phyloP scores from a whole-genome alignment of 2,888 invertebrate species.

The Scrobipalpa atriplicella region DNA sequence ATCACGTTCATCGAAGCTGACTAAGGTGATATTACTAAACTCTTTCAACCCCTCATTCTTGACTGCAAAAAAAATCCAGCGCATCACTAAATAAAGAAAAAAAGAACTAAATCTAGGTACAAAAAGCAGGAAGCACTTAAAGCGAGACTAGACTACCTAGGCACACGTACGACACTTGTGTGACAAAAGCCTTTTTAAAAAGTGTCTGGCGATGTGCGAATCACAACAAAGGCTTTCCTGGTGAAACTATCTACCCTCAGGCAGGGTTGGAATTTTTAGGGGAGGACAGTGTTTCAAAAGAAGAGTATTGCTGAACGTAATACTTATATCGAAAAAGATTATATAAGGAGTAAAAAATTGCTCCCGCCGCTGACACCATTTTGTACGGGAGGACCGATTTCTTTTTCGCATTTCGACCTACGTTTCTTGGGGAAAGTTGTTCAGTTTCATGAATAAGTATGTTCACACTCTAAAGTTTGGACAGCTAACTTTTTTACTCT shows the following conservation, averaged over 20 bases:
- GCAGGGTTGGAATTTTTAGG: conserved; percentile 4
- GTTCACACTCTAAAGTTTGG: too few relatives aligned
- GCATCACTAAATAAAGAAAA: conserved; percentile 12
- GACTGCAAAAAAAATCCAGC: conserved; percentile 1
- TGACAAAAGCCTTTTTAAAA: conserved; percentile 70
- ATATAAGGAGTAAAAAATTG: too few relatives aligned
- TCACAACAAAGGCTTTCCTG: conserved; percentile 60
- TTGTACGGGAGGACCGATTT: too few relatives aligned
- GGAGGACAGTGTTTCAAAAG: conserved; percentile 1
- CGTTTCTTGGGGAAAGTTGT: too few relatives aligned
- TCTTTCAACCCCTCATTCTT: not conserved
- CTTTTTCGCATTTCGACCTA: too few relatives aligned
- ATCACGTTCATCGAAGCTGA: not conserved
- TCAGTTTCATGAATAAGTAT: too few relatives aligned
- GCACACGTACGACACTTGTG: conserved; percentile 55
- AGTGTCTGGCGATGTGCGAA: conserved; percentile 72
- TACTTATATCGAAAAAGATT: too few relatives aligned
- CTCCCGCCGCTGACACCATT: too few relatives aligned
- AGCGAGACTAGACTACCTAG: conserved; percentile 28
- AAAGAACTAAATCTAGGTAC: conserved; percentile 13
- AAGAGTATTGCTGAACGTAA: too few relatives aligned
- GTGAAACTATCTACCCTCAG: conserved; percentile 24
- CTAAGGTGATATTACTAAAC: not conserved
- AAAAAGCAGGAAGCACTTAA: conserved; percentile 32
- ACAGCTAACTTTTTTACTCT: too few relatives aligned